These are phyloP conservation scores for Lichenostomus cassidix DNA, from an alignment of 2,113 vertebrate genomes.

Conservation along the genomic window DNA sequence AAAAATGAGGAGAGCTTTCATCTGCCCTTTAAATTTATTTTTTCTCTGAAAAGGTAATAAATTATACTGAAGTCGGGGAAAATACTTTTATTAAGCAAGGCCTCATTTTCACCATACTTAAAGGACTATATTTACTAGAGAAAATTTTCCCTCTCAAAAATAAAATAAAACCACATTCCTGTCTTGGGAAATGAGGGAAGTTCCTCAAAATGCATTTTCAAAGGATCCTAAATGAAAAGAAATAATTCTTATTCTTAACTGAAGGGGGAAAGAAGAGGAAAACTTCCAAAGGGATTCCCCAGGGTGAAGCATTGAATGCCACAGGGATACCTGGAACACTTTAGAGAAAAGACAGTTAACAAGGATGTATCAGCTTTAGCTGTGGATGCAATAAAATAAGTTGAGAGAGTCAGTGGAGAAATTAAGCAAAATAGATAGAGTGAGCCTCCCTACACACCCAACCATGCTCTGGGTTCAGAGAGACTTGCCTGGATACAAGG, in stretches of 20 bases:
- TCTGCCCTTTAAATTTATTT: background rate
- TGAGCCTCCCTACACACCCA: background rate
- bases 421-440: background rate
- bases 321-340: background rate
- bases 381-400: background rate
- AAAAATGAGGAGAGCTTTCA: background rate
- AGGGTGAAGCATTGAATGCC: background rate
- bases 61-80: background rate
- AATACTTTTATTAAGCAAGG: slow-evolving; percentile 11
- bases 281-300: background rate
- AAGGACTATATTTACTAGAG: background rate
- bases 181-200: background rate
- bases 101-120: background rate
- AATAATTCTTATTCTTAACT: background rate
- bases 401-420: background rate
- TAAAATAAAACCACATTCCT: background rate
- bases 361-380: background rate
- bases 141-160: background rate
- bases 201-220: slow-evolving; percentile 17
- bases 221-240: slow-evolving; percentile 4
- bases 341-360: background rate
- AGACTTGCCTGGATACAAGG: background rate
- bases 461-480: background rate
- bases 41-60: background rate
- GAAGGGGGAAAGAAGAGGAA: background rate